phyloP scores from a whole-genome alignment of 2,797 vertebrate species.

The Bryconaethiops microstoma region DNA sequence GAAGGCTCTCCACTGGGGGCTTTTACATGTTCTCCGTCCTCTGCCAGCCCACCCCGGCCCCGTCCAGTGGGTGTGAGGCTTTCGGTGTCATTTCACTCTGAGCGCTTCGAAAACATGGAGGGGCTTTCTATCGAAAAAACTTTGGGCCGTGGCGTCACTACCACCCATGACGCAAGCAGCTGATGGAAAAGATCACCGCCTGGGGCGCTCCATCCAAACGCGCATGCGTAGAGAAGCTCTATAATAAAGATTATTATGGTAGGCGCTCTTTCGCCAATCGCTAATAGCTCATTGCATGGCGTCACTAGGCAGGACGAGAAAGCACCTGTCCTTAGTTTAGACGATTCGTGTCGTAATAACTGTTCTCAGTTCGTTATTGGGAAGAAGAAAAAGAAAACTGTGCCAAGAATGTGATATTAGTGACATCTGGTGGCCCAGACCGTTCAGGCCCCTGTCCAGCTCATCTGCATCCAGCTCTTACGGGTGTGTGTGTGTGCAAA shows the following conservation, averaged over 20 bases:
- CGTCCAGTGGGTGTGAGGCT: neutral
- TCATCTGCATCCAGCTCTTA: too few species aligned
- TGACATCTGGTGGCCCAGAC: conserved; percentile 36
- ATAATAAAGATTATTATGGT: too few species aligned
- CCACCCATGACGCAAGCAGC: conserved; percentile 11
- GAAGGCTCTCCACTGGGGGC: neutral
- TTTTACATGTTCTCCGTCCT: neutral
- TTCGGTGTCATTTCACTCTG: neutral
- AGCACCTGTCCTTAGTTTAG: too few species aligned
- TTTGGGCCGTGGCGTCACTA: conserved; percentile 73
- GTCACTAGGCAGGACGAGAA: neutral
- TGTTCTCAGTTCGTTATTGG: neutral
- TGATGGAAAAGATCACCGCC: neutral
- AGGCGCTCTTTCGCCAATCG: neutral
- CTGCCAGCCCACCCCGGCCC: neutral
- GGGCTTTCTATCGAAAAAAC: conserved; percentile 60
- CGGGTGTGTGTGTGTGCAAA: too few species aligned
- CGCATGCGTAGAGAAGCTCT: neutral
- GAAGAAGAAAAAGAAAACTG: too few species aligned
- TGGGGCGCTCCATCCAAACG: neutral
- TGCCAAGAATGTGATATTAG: neutral
- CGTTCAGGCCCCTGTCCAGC: too few species aligned
- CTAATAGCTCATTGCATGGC: neutral
- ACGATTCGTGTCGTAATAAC: neutral
- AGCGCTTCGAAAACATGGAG: conserved; percentile 62